A percentile compares a stretch with the other conserved stretches of the same genome.
Evolutionary conservation across 2,888 invertebrate genomes (phyloP).

Genomic region (Lottia scabra): DNA sequence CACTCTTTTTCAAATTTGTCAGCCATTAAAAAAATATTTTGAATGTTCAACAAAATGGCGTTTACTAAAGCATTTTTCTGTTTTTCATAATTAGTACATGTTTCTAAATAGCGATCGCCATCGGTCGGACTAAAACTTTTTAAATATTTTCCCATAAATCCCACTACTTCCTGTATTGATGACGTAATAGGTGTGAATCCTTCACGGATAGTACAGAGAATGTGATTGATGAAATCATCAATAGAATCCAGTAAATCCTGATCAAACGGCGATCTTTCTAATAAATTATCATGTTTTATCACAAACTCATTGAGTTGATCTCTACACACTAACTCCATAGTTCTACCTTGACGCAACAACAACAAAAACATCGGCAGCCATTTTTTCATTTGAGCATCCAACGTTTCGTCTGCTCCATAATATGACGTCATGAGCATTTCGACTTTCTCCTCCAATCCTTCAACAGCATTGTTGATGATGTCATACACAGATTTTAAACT

Average conservation of each 20-base stretch:
- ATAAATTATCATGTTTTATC: background rate
- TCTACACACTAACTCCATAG: conserved; percentile 40
- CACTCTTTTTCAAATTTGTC: conserved; percentile 53
- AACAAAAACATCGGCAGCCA: conserved; percentile 44
- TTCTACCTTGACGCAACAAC: conserved; percentile 18
- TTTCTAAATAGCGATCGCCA: conserved; percentile 54
- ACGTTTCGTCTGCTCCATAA: conserved; percentile 41
- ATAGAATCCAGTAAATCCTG: conserved; percentile 16
- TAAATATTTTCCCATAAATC: conserved; percentile 56
- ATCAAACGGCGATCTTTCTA: background rate
- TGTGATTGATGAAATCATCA: conserved; percentile 38
- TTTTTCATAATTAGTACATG: conserved; percentile 56
- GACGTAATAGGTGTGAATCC: conserved; percentile 45
- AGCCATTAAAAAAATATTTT: conserved; percentile 51
- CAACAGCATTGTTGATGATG: conserved; percentile 45
- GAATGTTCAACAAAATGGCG: conserved; percentile 44
- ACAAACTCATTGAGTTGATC: conserved; percentile 45
- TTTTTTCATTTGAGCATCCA: conserved; percentile 47
- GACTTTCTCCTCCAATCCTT: conserved; percentile 42
- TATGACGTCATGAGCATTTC: conserved; percentile 43
- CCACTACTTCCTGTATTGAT: conserved; percentile 38
- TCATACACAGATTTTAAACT: conserved; percentile 51
- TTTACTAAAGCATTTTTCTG: conserved; percentile 47
- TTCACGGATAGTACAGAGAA: conserved; percentile 38
- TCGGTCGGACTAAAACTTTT: conserved; percentile 49